These are phyloP conservation scores for Rhagonycha lutea DNA, from an alignment of 2,888 invertebrate genomes.

Conservation along the genomic window DNA sequence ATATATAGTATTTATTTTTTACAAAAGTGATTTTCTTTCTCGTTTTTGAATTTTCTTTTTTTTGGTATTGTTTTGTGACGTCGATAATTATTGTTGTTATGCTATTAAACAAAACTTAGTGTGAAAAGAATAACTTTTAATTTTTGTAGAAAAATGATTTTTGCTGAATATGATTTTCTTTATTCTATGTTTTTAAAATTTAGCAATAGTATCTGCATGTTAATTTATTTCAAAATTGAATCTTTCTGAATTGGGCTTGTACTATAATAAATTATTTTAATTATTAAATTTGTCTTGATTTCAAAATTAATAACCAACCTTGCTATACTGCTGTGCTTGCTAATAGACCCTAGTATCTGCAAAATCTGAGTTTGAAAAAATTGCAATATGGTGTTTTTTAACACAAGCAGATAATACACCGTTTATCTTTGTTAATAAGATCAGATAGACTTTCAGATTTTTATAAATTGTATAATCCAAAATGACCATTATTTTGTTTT, in stretches of 20 bases:
- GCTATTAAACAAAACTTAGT: not conserved
- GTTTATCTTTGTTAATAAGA: no score
- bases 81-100: not conserved
- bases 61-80: constrained; percentile 1
- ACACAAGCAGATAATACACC: no score
- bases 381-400: no score
- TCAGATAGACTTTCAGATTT: no score
- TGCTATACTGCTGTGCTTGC: not conserved
- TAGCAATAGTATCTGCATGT: not conserved
- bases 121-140: not conserved
- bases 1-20: constrained; percentile 11
- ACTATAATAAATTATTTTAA: not conserved
- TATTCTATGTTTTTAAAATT: not conserved
- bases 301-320: not conserved
- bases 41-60: no score
- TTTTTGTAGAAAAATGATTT: not conserved
- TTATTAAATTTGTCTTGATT: not conserved
- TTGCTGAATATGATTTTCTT: not conserved
- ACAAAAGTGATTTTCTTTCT: not conserved
- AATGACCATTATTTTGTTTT: no score
- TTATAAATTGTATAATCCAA: no score
- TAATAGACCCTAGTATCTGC: no score
- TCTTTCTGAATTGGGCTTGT: not conserved
- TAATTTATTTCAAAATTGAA: not conserved
- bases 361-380: no score